Conservation (phyloP, 2,888 invertebrate genomes). For the Drosophila aldrichi region DNA sequence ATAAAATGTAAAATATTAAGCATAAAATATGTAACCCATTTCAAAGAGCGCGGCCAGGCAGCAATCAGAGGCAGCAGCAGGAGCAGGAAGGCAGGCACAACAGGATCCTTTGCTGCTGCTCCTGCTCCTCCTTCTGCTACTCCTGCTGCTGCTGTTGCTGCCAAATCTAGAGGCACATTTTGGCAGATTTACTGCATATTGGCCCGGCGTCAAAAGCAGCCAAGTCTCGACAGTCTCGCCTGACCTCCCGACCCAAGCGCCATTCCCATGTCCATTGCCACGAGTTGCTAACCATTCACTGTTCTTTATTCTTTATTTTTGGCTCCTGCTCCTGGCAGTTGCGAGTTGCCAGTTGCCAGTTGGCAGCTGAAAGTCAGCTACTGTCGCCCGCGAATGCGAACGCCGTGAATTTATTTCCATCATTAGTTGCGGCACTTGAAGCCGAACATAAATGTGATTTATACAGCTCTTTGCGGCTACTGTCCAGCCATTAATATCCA, state of each 20-base stretch:
- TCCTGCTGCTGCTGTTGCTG: conserved; percentile 38
- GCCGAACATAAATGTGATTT: conserved; percentile 76
- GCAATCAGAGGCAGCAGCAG: conserved; percentile 1
- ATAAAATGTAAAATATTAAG: conserved; percentile 82
- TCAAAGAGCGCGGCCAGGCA: conserved; percentile 45
- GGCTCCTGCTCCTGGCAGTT: conserved; percentile 62
- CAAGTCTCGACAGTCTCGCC: conserved; percentile 58
- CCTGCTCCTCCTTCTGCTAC: conserved; percentile 40
- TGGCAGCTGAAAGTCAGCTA: conserved; percentile 57
- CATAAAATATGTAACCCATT: conserved; percentile 83
- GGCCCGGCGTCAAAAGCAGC: conserved; percentile 85
- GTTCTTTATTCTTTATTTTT: conserved; percentile 10
- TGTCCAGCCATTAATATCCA: conserved; percentile 40
- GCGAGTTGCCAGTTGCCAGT: not conserved
- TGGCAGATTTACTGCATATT: conserved; percentile 85
- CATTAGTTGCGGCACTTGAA: conserved; percentile 82
- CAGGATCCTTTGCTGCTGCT: conserved; percentile 14
- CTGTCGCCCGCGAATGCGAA: conserved; percentile 49
- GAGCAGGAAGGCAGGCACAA: conserved; percentile 8
- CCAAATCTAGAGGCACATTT: conserved; percentile 82
- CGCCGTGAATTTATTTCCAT: conserved; percentile 81
- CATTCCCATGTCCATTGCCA: conserved; percentile 4
- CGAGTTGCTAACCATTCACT: conserved; percentile 15
- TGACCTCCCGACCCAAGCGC: conserved; percentile 24
- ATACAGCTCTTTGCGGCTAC: conserved; percentile 56